phyloP scores from a whole-genome alignment of 2,797 vertebrate genomes.

The Typhlichthys eigenmanni region DNA sequence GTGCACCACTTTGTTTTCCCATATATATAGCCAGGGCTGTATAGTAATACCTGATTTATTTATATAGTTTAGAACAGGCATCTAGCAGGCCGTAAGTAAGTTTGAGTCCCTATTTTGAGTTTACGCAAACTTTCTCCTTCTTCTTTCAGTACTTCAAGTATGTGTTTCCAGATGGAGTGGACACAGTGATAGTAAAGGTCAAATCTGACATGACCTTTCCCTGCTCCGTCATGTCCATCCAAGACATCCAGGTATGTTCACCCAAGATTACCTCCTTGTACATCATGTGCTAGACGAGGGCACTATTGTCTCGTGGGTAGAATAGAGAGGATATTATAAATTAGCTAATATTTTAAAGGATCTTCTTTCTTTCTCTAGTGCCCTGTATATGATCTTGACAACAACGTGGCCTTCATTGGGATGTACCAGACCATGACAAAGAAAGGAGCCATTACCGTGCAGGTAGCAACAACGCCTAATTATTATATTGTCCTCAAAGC shows the following conservation, averaged over 20 bases:
- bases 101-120: neutral
- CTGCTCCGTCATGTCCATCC: slow-evolving; percentile 96
- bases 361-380: slow-evolving; percentile 74
- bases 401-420: slow-evolving; percentile 97
- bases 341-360: too few species aligned
- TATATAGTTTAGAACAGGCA: too few species aligned
- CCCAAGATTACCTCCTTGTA: neutral
- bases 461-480: slow-evolving; percentile 74
- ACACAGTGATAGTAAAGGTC: slow-evolving; percentile 95
- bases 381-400: slow-evolving; percentile 95
- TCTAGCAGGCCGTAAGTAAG: too few species aligned
- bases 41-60: too few species aligned
- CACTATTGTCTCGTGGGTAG: neutral
- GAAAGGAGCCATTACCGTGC: slow-evolving; percentile 95
- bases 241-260: slow-evolving; percentile 88
- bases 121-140: neutral
- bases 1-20: too few species aligned
- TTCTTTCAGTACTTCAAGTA: slow-evolving; percentile 92
- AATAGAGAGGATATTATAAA: too few species aligned
- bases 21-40: too few species aligned
- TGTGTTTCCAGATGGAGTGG: slow-evolving; percentile 85
- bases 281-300: slow-evolving; percentile 23
- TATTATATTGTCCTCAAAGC: too few species aligned
- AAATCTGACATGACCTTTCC: slow-evolving; percentile 89
- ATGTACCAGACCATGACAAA: slow-evolving; percentile 99